Evolutionary conservation across 2,888 invertebrate genomes (phyloP), one percentile per base, ranked within the genome.

Genomic region (Noctua fimbriata): DNA sequence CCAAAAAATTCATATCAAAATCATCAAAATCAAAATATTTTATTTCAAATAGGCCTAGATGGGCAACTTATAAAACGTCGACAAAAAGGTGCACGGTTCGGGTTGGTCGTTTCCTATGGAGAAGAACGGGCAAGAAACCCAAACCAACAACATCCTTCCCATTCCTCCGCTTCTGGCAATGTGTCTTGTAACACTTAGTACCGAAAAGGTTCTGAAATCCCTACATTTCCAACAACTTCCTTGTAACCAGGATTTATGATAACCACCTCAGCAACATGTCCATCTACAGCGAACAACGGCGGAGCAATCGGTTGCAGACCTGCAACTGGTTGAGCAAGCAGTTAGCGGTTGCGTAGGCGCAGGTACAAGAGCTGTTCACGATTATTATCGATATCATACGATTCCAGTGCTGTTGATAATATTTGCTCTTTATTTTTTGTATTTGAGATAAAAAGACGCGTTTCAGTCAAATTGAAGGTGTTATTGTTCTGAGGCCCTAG

Each of bases 271-370:
- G 66, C 12, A 74, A 78, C 77, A 78, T 85, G 77, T 82, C 44
- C 73, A 72, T 84, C 75, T 77, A 73, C 66, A 74, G 60, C 65
- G 28, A 82, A 77, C 82, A 84, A 73, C 82, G 69, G 63, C 71
- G 3, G 14, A 70, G 60, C 78, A 70, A 78, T 84, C 72, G 41
- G 73, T 71, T 78, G 69, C 47, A 65, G 44, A 69, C 69, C 55
- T 78, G 88, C 88, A 77, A 79, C 77, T 81, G 75, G 67, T 79
- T 79, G 84, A 55, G 71, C 69, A 79, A 84, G 81, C 83, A 83
- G 78, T 86, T 78, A 79, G 65, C 41, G 36, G 73, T 14, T 36
- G 47, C 71, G 87, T 87, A 77, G 87, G 88, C 55, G 76, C 74
- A 14, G 21, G 60, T 24, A 72, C 82, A 58, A 77, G 49, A 72